Conservation (phyloP, 2,113 vertebrate genomes). For the Psammodynastes pulverulentus region DNA sequence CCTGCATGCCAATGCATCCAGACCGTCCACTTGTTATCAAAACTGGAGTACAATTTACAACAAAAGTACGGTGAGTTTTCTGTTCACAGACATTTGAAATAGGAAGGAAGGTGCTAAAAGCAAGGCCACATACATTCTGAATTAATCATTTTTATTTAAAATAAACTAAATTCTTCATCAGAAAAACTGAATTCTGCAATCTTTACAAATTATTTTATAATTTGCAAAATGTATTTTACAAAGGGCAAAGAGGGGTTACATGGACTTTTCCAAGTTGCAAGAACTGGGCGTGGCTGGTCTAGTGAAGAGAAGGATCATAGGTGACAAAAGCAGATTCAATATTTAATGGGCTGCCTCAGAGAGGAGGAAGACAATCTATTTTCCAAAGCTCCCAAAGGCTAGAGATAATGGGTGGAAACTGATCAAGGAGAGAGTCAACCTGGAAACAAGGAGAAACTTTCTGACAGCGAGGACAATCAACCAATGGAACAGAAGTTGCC, state of each 20-base stretch:
- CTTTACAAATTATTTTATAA: background rate
- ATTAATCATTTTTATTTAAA: background rate
- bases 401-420: background rate
- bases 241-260: background rate
- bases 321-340: background rate
- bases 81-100: accelerated
- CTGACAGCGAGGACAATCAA: background rate
- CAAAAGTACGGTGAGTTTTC: slow-evolving; percentile 90
- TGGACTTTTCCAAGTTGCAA: background rate
- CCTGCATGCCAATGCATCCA: slow-evolving; percentile 99
- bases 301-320: background rate
- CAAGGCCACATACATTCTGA: accelerated
- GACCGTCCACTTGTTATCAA: slow-evolving; percentile 97
- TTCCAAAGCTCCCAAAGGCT: background rate
- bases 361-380: background rate
- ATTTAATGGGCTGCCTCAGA: background rate
- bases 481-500: background rate
- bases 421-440: background rate
- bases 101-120: background rate
- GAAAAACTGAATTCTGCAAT: background rate
- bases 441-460: background rate
- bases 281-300: background rate
- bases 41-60: slow-evolving; percentile 97
- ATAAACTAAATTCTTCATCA: background rate
- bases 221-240: background rate